A percentile compares a stretch with the other conserved stretches of the same genome.
These are phyloP conservation scores for Caranx ignobilis DNA, from an alignment of 2,113 vertebrate species.

Conservation along the genomic window DNA sequence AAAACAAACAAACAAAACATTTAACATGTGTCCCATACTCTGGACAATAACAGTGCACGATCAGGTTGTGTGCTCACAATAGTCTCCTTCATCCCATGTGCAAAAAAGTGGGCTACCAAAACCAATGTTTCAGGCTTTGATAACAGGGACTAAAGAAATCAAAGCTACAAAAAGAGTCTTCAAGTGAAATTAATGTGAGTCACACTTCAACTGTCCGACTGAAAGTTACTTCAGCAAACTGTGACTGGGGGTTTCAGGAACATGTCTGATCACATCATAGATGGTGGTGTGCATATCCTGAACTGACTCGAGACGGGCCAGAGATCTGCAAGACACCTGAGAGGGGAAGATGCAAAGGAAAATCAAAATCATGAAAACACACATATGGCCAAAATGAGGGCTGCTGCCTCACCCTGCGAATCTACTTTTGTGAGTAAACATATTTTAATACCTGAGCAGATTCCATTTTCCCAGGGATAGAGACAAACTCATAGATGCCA, in stretches of 20 bases:
- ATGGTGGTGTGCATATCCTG: constrained; percentile 86
- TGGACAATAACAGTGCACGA: constrained; percentile 67
- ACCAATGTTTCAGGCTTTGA: constrained; percentile 42
- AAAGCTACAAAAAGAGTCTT: constrained; percentile 57
- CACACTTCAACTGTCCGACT: constrained; percentile 9
- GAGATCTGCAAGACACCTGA: constrained; percentile 84
- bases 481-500: constrained; percentile 96
- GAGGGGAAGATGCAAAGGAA: constrained; percentile 16
- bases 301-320: constrained; percentile 78
- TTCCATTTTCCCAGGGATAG: constrained; percentile 88
- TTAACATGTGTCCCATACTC: constrained; percentile 29
- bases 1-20: constrained; percentile 45
- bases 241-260: constrained; percentile 83
- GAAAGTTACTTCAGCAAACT: constrained; percentile 73
- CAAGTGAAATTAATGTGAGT: constrained; percentile 37
- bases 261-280: constrained; percentile 86
- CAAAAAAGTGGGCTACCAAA: constrained; percentile 61
- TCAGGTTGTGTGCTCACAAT: constrained; percentile 47
- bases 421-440: background rate
- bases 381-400: background rate
- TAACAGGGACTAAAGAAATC: constrained; percentile 37
- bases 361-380: background rate
- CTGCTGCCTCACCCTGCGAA: background rate
- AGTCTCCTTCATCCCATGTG: constrained; percentile 57
- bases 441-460: constrained; percentile 85